Conservation (phyloP, 2,113 vertebrate genomes). For the Bujurquina vittata region DNA sequence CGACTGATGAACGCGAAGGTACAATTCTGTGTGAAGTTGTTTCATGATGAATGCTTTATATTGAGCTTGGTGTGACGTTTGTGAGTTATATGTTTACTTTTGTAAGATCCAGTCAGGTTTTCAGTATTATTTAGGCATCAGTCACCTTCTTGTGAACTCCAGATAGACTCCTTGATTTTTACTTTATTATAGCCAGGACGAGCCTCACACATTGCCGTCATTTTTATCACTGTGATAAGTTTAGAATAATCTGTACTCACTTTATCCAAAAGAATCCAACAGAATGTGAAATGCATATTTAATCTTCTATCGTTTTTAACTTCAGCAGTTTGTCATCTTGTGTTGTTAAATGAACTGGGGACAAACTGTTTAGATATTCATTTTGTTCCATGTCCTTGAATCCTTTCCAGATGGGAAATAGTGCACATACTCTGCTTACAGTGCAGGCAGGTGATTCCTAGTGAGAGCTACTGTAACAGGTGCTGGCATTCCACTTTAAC, state of each 20-base stretch:
- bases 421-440: neutral
- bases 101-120: neutral
- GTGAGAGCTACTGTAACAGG: slow-evolving; percentile 12
- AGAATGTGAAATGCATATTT: slow-evolving; percentile 18
- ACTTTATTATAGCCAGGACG: neutral
- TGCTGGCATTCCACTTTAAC: neutral
- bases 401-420: slow-evolving; percentile 17
- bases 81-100: neutral
- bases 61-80: neutral
- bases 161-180: neutral
- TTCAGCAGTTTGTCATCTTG: slow-evolving; percentile 10
- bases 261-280: slow-evolving; percentile 6
- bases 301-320: slow-evolving; percentile 11
- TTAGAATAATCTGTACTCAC: neutral
- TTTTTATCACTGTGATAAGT: neutral
- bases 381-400: slow-evolving; percentile 9
- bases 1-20: slow-evolving; percentile 23
- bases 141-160: neutral
- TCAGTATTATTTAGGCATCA: neutral
- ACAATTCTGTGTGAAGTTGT: slow-evolving; percentile 1
- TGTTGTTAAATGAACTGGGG: neutral
- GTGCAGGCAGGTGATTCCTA: slow-evolving; percentile 7
- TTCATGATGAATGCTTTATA: slow-evolving; percentile 6
- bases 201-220: neutral
- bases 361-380: slow-evolving; percentile 19